Base-by-base conservation (phyloP, 2,888 invertebrate genomes). In the Nasonia oneida region DNA sequence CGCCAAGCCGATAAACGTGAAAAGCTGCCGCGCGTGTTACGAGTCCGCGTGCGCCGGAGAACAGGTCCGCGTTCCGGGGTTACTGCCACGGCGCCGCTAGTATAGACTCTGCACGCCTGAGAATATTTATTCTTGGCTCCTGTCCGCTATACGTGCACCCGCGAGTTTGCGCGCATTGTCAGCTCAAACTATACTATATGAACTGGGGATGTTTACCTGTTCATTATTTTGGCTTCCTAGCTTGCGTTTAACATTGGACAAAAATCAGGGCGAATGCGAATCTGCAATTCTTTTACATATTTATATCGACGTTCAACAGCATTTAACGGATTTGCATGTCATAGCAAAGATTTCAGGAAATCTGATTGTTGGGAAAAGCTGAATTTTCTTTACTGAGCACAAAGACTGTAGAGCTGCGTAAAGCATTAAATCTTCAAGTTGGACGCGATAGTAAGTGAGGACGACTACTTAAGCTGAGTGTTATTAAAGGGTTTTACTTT, bases 401-500 rank as follows among this genome's bases (percentile, higher is more conserved):
- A 18, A 74, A 42, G 47, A 74, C 23, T 18, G 23, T 74, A 74
- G 42, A 23, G 73, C 73, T 47, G 42, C 73, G 47, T 47, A 47
- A 74, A 74, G 73, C 42, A 74, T 47, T 74, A 74, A 74, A 74
- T 74, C 73, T 29, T 47, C 73, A 42, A 74, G 73, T 74, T 47
- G 47, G 18, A 74, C 39, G 14, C 42, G 47, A 74, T 74, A 74
- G 47, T 74, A 74, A 74, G 23, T 42, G 73, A 18, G n/a, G 47
- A 29, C 42, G 73, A 74, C 47, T 47, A 23, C 42, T 23, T 74
- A 74, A 74, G 73, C 73, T 47, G 23, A 18, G 6, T 47, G 42
- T 74, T 74, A 74, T 74, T 74, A 47, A 74, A 74, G 23, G 73
- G 67, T 67, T 42, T 74, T 74, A 74, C 12, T 74, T 74, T 74